Percentiles rank a stretch among this genome's conserved stretches.
Conservation (phyloP, 2,888 invertebrate genomes). For the Oscheius myriophilus region DNA sequence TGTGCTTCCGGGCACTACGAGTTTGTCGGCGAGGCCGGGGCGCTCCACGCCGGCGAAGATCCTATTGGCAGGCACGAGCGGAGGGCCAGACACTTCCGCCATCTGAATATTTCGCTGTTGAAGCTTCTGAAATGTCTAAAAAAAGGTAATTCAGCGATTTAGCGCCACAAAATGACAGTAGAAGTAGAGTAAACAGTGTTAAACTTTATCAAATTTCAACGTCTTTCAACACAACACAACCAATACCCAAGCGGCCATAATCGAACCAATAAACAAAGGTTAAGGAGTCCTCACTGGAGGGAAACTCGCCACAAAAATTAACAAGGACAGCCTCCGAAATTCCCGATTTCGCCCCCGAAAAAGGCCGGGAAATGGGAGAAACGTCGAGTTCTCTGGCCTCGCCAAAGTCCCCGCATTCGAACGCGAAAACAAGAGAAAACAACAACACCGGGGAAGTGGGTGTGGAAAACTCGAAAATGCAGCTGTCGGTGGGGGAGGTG, state of each 20-base stretch:
- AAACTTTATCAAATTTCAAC: conserved; percentile 30
- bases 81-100: conserved; percentile 24
- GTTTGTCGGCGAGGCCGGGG: conserved; percentile 29
- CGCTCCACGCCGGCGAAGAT: conserved; percentile 24
- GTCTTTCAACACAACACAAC: conserved; percentile 29
- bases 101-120: background rate
- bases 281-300: background rate
- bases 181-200: background rate
- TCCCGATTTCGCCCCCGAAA: background rate
- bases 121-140: background rate
- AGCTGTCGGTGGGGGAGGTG: too few species aligned
- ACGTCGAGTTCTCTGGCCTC: background rate
- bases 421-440: conserved; percentile 19
- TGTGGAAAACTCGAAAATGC: conserved; percentile 2
- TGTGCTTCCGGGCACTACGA: conserved; percentile 49
- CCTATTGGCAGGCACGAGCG: conserved; percentile 20
- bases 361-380: conserved; percentile 11
- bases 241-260: conserved; percentile 26
- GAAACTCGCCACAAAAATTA: background rate
- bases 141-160: background rate
- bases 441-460: conserved; percentile 15
- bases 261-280: conserved; percentile 10
- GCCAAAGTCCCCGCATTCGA: conserved; percentile 13
- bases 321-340: background rate
- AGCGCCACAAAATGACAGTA: background rate